Evolutionary conservation across 2,113 vertebrate genomes (phyloP).

Genomic region (Speoplatyrhinus poulsoni): DNA sequence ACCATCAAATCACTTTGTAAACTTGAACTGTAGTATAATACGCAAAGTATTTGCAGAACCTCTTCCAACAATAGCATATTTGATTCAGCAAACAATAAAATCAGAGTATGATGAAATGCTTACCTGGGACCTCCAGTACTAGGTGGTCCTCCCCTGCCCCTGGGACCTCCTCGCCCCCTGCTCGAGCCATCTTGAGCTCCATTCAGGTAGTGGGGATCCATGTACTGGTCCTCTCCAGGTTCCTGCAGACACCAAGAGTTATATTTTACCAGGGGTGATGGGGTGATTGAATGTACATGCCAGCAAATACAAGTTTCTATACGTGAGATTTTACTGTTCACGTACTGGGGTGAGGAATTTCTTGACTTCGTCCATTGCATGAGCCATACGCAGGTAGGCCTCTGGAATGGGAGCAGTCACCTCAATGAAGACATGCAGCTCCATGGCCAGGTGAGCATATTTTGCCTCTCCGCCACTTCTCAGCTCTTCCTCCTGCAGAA

Average conservation of each 20-base stretch:
- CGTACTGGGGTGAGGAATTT: slow-evolving; percentile 95
- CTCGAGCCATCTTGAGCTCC: slow-evolving; percentile 84
- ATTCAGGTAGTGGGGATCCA: slow-evolving; percentile 93
- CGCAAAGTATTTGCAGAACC: too few relatives aligned
- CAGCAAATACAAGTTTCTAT: neutral
- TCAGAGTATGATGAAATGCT: neutral
- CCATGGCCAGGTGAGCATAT: slow-evolving; percentile 93
- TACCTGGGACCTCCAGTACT: slow-evolving; percentile 86
- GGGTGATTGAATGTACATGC: neutral
- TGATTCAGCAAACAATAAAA: too few relatives aligned
- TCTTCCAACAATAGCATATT: too few relatives aligned
- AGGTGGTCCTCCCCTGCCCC: slow-evolving; percentile 88
- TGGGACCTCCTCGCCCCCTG: slow-evolving; percentile 83
- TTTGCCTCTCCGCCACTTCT: slow-evolving; percentile 94
- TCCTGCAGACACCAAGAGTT: slow-evolving; percentile 62
- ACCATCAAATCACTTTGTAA: too few relatives aligned
- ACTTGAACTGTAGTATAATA: too few relatives aligned
- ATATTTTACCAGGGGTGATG: neutral
- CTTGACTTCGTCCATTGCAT: slow-evolving; percentile 98
- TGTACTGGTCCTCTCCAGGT: slow-evolving; percentile 90
- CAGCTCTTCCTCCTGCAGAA: slow-evolving; percentile 88
- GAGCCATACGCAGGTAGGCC: slow-evolving; percentile 93
- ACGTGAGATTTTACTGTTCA: neutral
- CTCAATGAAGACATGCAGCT: slow-evolving; percentile 95
- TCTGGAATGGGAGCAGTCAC: slow-evolving; percentile 94